Evolutionary conservation across 2,888 invertebrate species (phyloP).

Genomic region (Theristus sp.): DNA sequence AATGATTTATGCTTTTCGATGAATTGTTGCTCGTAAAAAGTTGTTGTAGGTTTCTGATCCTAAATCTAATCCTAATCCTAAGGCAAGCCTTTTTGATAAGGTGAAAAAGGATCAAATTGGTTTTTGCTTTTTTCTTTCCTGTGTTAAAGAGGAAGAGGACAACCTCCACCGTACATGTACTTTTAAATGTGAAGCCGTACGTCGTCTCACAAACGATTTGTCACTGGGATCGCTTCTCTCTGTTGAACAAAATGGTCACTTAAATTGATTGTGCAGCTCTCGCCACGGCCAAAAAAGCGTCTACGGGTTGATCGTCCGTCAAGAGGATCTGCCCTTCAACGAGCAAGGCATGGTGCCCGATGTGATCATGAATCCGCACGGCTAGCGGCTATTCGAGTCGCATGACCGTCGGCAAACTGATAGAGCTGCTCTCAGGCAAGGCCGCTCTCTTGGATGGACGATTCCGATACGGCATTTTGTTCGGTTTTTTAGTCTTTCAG

Average conservation of each 20-base stretch:
- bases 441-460: conserved; percentile 73
- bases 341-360: conserved; percentile 40
- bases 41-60: too few relatives aligned
- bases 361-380: conserved; percentile 93
- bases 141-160: too few relatives aligned
- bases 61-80: too few relatives aligned
- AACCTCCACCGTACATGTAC: too few relatives aligned
- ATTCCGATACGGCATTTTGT: conserved; percentile 86
- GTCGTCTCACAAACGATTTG: too few relatives aligned
- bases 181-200: too few relatives aligned
- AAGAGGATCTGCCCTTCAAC: conserved; percentile 95
- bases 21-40: too few relatives aligned
- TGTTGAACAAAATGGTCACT: not conserved
- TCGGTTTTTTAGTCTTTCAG: too few relatives aligned
- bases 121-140: too few relatives aligned
- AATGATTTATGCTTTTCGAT: too few relatives aligned
- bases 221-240: not conserved
- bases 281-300: conserved; percentile 93
- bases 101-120: too few relatives aligned
- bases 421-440: conserved; percentile 85
- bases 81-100: too few relatives aligned
- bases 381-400: conserved; percentile 97
- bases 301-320: conserved; percentile 73
- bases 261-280: conserved; percentile 43
- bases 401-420: conserved; percentile 97